Conservation (phyloP, 1,140 invertebrate genomes). For the Trinorchestia longiramus region DNA sequence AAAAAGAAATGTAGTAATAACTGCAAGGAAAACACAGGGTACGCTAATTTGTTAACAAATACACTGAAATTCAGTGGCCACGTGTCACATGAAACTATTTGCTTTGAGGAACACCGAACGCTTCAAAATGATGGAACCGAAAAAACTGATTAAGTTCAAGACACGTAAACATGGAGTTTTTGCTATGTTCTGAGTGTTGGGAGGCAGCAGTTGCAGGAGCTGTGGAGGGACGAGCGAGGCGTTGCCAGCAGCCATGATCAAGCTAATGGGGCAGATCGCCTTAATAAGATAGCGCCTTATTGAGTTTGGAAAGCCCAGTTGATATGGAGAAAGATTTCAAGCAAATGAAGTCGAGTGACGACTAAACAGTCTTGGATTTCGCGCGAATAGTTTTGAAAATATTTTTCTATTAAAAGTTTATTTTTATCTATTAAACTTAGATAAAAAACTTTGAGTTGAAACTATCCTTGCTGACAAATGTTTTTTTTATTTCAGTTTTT, state of each 20-base stretch:
- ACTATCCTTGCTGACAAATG: no score
- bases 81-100: background rate
- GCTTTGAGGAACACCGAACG: background rate
- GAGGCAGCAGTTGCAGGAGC: background rate
- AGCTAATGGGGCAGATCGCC: conserved; percentile 4
- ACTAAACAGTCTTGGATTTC: background rate
- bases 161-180: background rate
- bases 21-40: no score
- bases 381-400: background rate
- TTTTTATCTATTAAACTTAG: no score
- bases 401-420: background rate
- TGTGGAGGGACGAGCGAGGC: background rate
- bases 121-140: background rate
- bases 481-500: no score
- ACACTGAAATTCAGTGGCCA: background rate
- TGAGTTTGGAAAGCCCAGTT: background rate
- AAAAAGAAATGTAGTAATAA: no score
- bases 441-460: no score
- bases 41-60: no score
- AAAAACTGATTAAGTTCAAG: background rate
- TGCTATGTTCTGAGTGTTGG: background rate
- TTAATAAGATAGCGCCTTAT: conserved; percentile 9
- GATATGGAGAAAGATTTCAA: background rate
- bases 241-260: background rate
- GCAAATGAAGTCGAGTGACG: background rate